Evolutionary conservation across 2,113 vertebrate genomes (phyloP).

Genomic region (Thermophis baileyi): DNA sequence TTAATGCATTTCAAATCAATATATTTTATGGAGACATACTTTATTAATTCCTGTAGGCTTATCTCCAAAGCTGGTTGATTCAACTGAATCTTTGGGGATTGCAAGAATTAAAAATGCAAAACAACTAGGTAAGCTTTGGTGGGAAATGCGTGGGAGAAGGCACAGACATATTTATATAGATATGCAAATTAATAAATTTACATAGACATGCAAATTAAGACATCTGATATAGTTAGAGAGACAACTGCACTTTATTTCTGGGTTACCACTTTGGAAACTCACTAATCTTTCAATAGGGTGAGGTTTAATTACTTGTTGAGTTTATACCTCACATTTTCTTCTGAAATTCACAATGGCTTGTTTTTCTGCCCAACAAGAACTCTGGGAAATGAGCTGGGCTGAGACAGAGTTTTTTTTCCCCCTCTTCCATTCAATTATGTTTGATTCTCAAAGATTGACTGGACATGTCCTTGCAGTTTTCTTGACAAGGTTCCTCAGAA

Average conservation of each 20-base stretch:
- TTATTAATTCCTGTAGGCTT: neutral
- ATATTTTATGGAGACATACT: neutral
- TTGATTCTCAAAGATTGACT: neutral
- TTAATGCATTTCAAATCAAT: neutral
- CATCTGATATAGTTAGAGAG: neutral
- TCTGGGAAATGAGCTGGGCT: neutral
- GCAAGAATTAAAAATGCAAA: neutral
- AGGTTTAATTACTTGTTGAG: neutral
- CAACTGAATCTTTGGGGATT: neutral
- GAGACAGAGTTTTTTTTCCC: neutral
- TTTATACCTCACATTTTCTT: neutral
- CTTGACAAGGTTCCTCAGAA: neutral
- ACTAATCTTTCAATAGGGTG: neutral
- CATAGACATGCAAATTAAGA: neutral
- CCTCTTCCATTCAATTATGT: neutral
- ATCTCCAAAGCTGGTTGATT: neutral
- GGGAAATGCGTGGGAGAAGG: neutral
- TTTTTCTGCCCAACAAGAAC: neutral
- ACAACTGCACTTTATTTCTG: neutral
- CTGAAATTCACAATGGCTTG: neutral
- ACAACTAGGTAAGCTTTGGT: neutral
- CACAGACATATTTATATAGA: neutral
- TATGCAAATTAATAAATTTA: neutral
- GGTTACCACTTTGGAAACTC: neutral
- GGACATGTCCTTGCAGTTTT: neutral